Base-by-base conservation (phyloP, 2,888 invertebrate species). In the Parelbella ahira region DNA sequence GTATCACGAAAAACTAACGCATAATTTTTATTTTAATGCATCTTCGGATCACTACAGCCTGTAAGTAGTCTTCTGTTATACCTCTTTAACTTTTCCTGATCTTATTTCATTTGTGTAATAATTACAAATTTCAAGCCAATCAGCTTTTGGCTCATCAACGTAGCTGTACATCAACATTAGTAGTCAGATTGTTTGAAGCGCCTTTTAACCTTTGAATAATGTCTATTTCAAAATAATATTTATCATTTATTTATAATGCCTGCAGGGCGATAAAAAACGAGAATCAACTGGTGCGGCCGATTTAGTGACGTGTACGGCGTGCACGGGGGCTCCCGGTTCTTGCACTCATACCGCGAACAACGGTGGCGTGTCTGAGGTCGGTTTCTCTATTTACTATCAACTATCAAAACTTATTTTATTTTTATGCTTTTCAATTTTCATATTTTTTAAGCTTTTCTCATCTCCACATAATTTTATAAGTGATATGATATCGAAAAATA, bases 331-430 rank as follows among this genome's bases (percentile, higher is more conserved):
- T 37, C 93, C 93, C 30, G 94, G 93, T 65, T 93, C 93, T 15
- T 95, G 96, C 73, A 94, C 95, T 43, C 96, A 96, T 79, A 92
- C 95, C 43, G 91, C 94, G 44, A 95, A 94, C 73, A 96, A 96
- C 71, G 95, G 95, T 66, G 95, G 95, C 67, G 94, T 94, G 44
- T 89, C 94, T 53, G 95, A 95, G 93, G 95, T 94, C n/a, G n/a
- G n/a, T n/a, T n/a, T n/a, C 90, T 88, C 46, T 38, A 23, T 28
- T 29, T 15, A 15, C 15, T 15, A 4, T 15, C 2, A 15, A 15
- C 2, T 15, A 15, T 15, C 4, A 15, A 4, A 15, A 4, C 15
- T 15, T 15, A 15, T 15, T 15, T 15, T 4, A 15, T 15, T 3
- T 15, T 3, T 15, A 15, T 15, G 4, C 15, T 3, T 15, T 3